Evolutionary conservation across 2,888 invertebrate genomes (phyloP), one percentile per base, ranked within the genome.

Genomic region (Abrostola tripartita): DNA sequence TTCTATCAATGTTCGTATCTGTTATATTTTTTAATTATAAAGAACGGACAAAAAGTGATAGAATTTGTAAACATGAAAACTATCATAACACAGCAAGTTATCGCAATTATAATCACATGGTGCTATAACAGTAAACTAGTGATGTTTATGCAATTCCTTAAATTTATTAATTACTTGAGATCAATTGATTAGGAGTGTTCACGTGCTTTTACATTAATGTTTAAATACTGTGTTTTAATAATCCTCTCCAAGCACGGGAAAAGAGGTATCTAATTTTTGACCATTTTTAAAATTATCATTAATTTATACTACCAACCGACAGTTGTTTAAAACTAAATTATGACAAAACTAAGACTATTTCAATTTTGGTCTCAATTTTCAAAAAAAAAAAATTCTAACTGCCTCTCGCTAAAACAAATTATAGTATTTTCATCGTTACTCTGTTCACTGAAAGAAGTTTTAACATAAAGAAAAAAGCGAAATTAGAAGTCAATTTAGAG

Each of bases 101-200:
- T 47, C 24, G 55, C 60, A 73, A 69, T 66, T 71, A 68, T 62
- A 71, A 67, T 61, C 44, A 67, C 47, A 64, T 61, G 61, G 74
- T 76, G 70, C 80, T 62, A 69, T 58, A 36, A 65, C 52, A 69
- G 37, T 70, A 68, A 77, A 75, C 66, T 56, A 74, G 65, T 69
- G 65, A 54, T 52, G 9, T 65, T 50, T 61, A 68, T 40, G 65
- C 66, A 77, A 76, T 76, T 76, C 68, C 66, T 71, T 70, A 68
- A 7, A 44, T 65, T 58, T 14, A 36, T 53, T 36, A 24, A 65
- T 70, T 54, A 59, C 68, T 64, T 66, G 77, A 78, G 76, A 79
- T 78, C 70, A 70, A 56, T 68, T 58, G 53, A 38, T 35, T 53
- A 44, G 50, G 5, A 44, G 59, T 56, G 24, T 47, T 72, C 11